These are phyloP conservation scores for Villa cingulata DNA, from an alignment of 2,888 invertebrate genomes.

Conservation along the genomic window DNA sequence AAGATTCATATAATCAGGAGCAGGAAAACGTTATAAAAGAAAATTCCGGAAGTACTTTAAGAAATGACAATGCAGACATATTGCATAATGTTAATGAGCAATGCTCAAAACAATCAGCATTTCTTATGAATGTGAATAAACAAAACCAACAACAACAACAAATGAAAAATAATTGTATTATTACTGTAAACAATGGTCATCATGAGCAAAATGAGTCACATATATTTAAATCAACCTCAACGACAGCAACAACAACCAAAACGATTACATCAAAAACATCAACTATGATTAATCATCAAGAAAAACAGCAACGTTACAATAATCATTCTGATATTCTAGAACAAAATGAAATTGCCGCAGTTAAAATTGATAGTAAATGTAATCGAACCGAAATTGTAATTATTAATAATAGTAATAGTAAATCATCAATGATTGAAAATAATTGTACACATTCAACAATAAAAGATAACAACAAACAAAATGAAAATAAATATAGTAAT, in stretches of 20 bases:
- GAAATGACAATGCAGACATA: not conserved
- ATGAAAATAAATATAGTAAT: constrained; percentile 1
- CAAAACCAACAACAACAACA: not conserved
- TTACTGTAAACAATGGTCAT: not conserved
- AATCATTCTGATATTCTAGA: not conserved
- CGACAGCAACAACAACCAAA: too few relatives aligned
- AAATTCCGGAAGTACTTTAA: not conserved
- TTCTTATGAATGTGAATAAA: not conserved
- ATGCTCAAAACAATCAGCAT: not conserved
- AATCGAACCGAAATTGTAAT: constrained; percentile 12
- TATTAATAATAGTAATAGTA: constrained; percentile 6
- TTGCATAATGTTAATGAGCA: not conserved
- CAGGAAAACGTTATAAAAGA: not conserved
- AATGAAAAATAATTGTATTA: not conserved
- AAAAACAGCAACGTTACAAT: not conserved
- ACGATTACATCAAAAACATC: not conserved
- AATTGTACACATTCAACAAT: too few relatives aligned
- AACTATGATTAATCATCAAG: not conserved
- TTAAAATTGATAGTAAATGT: constrained; percentile 5
- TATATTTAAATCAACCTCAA: too few relatives aligned
- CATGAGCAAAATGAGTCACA: not conserved
- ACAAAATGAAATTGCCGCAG: not conserved
- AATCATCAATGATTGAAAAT: not conserved
- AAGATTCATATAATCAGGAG: constrained; percentile 5
- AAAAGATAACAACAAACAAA: not conserved